These are phyloP conservation scores for Ciconia boyciana DNA, from an alignment of 2,113 vertebrate species.

Conservation along the genomic window DNA sequence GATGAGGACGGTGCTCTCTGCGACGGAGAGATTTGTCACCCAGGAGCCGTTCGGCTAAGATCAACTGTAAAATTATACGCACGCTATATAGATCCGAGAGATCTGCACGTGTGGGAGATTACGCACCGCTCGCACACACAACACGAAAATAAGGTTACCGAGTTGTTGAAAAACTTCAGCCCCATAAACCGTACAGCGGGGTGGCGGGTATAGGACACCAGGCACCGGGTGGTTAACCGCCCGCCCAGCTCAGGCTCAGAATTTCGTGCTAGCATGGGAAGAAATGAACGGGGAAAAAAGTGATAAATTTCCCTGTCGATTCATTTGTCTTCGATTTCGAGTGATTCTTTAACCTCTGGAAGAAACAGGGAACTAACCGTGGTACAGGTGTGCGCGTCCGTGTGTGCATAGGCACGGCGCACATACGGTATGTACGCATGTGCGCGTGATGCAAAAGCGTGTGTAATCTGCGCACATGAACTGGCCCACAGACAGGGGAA, in stretches of 20 bases:
- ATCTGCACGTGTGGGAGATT: not conserved
- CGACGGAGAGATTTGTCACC: not conserved
- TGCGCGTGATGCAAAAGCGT: not conserved
- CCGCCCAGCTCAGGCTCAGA: not conserved
- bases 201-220: not conserved
- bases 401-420: not conserved
- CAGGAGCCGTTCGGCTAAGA: not conserved
- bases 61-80: not conserved
- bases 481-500: not conserved
- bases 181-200: not conserved
- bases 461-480: not conserved
- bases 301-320: not conserved
- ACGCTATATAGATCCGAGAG: not conserved
- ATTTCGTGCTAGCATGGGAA: not conserved
- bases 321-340: not conserved
- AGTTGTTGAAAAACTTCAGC: not conserved
- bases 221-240: not conserved
- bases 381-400: not conserved
- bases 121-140: not conserved
- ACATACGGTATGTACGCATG: fast-evolving
- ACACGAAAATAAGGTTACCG: not conserved
- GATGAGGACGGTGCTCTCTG: not conserved
- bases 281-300: not conserved
- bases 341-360: not conserved
- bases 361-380: not conserved